These are phyloP conservation scores for Baccha elongata DNA, from an alignment of 2,888 invertebrate species.

Conservation along the genomic window DNA sequence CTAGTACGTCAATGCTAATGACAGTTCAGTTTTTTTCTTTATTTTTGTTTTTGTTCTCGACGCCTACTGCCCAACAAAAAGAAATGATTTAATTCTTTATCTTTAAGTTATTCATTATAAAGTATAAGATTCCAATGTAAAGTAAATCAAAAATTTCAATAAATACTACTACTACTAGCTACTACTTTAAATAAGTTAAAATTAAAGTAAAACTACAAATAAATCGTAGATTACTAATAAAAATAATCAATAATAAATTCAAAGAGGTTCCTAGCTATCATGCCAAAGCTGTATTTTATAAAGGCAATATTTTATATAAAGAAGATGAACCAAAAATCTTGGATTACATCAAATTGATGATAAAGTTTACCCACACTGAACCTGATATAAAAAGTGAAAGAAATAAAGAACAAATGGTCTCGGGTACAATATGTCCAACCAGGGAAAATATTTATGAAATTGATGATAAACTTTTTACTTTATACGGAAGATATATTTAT, in stretches of 20 bases:
- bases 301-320: slow-evolving; percentile 20
- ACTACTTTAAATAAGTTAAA: too few species aligned
- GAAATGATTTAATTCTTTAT: too few species aligned
- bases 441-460: slow-evolving; percentile 19
- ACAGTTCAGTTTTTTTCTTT: too few species aligned
- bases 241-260: background rate
- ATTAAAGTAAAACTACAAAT: too few species aligned
- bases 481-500: slow-evolving; percentile 17
- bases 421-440: slow-evolving; percentile 7
- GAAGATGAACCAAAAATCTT: slow-evolving; percentile 18
- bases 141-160: too few species aligned
- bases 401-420: background rate
- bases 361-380: slow-evolving; percentile 2
- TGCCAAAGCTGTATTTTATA: slow-evolving; percentile 9
- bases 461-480: slow-evolving; percentile 16
- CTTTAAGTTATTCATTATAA: too few species aligned
- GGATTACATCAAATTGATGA: slow-evolving; percentile 3
- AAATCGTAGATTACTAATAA: too few species aligned
- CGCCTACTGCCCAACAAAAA: too few species aligned
- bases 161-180: too few species aligned
- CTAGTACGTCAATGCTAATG: too few species aligned
- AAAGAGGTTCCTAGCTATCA: background rate
- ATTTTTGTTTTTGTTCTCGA: too few species aligned
- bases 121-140: too few species aligned
- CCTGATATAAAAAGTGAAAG: background rate